Conservation (phyloP, 1,140 invertebrate species). For the Platorchestia sp. region DNA sequence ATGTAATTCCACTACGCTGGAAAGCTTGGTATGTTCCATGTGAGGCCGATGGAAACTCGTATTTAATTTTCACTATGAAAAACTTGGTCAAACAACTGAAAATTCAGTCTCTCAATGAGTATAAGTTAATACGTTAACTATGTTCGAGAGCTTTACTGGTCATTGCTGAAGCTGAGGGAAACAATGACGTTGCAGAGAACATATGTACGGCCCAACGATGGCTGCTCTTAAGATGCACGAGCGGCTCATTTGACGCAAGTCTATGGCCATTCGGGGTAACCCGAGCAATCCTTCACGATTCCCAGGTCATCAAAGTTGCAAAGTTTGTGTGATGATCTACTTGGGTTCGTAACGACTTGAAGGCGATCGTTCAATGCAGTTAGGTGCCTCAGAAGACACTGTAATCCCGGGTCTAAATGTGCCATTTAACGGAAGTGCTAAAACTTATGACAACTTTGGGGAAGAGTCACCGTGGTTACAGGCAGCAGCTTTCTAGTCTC, state of each 20-base stretch:
- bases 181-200: neutral
- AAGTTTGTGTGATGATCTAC: slow-evolving; percentile 54
- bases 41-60: neutral
- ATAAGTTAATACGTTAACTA: neutral
- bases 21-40: neutral
- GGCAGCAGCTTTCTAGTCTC: neutral
- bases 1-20: neutral
- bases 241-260: slow-evolving; percentile 2
- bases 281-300: slow-evolving; percentile 40
- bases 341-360: slow-evolving; percentile 42
- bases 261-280: slow-evolving; percentile 20
- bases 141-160: neutral
- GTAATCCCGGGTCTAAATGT: slow-evolving; percentile 33
- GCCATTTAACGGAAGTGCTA: slow-evolving; percentile 16
- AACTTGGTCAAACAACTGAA: neutral
- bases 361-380: slow-evolving; percentile 46
- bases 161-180: neutral
- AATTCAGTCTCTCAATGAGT: neutral
- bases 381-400: slow-evolving; percentile 38
- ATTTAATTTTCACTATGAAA: neutral
- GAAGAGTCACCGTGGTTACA: neutral
- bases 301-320: slow-evolving; percentile 43
- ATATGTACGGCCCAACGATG: neutral
- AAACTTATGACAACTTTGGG: neutral
- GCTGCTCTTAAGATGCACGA: neutral